phyloP scores from a whole-genome alignment of 2,797 vertebrate species.

The Epinephelus awoara region DNA sequence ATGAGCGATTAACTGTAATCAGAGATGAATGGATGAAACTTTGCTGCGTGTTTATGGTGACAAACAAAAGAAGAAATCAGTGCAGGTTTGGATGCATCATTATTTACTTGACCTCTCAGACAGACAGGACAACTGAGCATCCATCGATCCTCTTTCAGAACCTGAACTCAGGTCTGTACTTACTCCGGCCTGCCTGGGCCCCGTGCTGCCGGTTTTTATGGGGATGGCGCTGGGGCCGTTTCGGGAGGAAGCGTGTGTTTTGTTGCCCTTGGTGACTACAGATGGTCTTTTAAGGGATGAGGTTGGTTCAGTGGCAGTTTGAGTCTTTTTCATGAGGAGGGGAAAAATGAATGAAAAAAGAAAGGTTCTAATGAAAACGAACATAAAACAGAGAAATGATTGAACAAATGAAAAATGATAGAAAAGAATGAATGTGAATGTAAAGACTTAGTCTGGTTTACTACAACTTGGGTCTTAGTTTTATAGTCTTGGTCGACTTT shows the following conservation, averaged over 20 bases:
- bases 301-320: slow-evolving; percentile 88
- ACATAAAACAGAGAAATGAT: slow-evolving; percentile 45
- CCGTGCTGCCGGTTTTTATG: slow-evolving; percentile 81
- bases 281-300: slow-evolving; percentile 84
- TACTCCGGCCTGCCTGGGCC: slow-evolving; percentile 84
- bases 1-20: neutral
- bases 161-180: slow-evolving; percentile 76
- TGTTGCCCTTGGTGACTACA: slow-evolving; percentile 83
- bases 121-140: neutral
- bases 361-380: slow-evolving; percentile 44
- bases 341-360: slow-evolving; percentile 61
- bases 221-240: slow-evolving; percentile 84
- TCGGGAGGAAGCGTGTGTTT: slow-evolving; percentile 82
- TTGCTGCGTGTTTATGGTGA: neutral
- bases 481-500: neutral
- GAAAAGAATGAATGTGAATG: slow-evolving; percentile 4
- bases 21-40: neutral
- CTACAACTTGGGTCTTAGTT: slow-evolving; percentile 12
- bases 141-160: neutral
- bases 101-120: neutral
- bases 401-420: slow-evolving; percentile 41
- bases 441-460: slow-evolving; percentile 31
- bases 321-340: slow-evolving; percentile 83
- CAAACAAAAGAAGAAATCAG: neutral
- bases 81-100: neutral